These are phyloP conservation scores for Proctacanthus coquilletti DNA, from an alignment of 1,140 invertebrate genomes.

Conservation along the genomic window DNA sequence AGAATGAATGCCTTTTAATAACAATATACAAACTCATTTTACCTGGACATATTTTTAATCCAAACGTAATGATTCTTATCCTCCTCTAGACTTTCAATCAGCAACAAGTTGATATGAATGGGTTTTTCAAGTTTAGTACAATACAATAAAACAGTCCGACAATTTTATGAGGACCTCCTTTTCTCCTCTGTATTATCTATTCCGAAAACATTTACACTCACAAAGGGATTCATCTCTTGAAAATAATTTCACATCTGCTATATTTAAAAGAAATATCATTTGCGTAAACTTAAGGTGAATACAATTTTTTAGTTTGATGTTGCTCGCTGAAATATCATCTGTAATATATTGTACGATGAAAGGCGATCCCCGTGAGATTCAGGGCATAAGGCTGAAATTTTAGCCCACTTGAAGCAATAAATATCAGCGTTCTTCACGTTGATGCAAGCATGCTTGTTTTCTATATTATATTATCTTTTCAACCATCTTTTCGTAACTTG, in stretches of 20 bases:
- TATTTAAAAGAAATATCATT: slow-evolving; percentile 8
- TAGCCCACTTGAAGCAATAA: slow-evolving; percentile 14
- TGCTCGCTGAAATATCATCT: neutral
- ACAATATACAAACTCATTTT: too few species aligned
- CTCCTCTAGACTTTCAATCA: slow-evolving; percentile 11
- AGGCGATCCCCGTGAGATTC: neutral
- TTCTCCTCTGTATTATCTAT: slow-evolving; percentile 3
- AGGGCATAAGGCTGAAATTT: slow-evolving; percentile 10
- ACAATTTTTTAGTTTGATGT: neutral
- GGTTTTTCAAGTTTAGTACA: neutral
- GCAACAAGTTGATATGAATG: slow-evolving; percentile 9
- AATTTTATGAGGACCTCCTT: neutral
- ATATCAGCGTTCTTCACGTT: slow-evolving; percentile 16
- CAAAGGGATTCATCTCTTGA: slow-evolving; percentile 8
- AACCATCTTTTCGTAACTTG: too few species aligned
- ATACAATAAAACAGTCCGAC: slow-evolving; percentile 2
- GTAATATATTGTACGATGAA: neutral
- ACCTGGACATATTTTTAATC: slow-evolving; percentile 21
- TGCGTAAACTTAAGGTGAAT: neutral
- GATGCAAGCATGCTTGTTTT: too few species aligned
- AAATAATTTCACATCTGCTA: slow-evolving; percentile 8
- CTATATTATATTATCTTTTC: too few species aligned
- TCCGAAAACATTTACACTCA: slow-evolving; percentile 4
- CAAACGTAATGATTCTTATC: slow-evolving; percentile 16
- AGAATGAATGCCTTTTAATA: too few species aligned